phyloP scores from a whole-genome alignment of 2,113 vertebrate species.

The Plotosus lineatus region DNA sequence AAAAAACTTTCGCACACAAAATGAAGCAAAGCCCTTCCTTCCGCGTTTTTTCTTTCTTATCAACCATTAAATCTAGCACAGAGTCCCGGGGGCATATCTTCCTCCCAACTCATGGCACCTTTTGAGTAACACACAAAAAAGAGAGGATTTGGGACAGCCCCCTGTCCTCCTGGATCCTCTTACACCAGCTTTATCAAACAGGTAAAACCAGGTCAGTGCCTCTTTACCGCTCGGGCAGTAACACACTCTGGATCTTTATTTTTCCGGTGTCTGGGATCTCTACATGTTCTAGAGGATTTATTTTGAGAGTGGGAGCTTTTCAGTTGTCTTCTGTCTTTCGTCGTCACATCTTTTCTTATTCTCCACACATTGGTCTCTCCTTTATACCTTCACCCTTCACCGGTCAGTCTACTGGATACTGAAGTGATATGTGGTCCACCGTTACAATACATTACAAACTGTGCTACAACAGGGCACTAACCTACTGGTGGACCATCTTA shows the following conservation, averaged over 20 bases:
- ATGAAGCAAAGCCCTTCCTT: constrained; percentile 14
- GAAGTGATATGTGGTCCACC: too few relatives aligned
- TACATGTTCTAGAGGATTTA: constrained; percentile 66
- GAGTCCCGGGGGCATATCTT: constrained; percentile 3
- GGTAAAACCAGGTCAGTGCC: constrained; percentile 29
- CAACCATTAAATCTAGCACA: neutral
- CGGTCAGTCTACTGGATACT: too few relatives aligned
- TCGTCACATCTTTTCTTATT: neutral
- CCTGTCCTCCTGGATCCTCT: neutral
- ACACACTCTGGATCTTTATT: neutral
- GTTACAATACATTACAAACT: too few relatives aligned
- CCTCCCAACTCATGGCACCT: neutral
- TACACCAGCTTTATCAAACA: neutral
- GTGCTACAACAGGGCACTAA: too few relatives aligned
- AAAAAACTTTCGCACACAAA: constrained; percentile 30
- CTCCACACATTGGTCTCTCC: neutral
- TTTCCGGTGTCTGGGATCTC: constrained; percentile 40
- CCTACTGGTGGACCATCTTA: too few relatives aligned
- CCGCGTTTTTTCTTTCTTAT: neutral
- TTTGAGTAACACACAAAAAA: constrained; percentile 15
- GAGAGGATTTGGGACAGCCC: constrained; percentile 6
- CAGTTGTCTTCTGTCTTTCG: constrained; percentile 5
- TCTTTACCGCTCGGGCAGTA: neutral
- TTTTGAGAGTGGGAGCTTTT: constrained; percentile 56
- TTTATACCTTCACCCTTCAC: neutral